A percentile compares a stretch with the other conserved stretches of the same genome.
phyloP scores from a whole-genome alignment of 2,888 invertebrate species.

The Cheilosia urbana region DNA sequence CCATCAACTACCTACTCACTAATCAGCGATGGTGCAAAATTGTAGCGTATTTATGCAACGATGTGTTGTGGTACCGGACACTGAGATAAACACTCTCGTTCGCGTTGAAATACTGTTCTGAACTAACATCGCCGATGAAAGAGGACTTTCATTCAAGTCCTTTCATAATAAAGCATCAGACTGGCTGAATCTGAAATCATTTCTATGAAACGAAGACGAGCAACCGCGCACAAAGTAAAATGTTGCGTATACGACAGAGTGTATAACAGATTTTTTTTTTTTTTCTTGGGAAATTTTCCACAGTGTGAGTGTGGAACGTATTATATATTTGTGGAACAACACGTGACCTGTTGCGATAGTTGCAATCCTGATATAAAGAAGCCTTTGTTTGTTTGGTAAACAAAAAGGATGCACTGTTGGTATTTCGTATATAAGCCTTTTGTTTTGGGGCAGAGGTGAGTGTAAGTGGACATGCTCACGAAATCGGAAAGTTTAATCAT shows the following conservation, averaged over 20 bases:
- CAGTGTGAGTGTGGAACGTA: conserved; percentile 52
- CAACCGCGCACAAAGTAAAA: conserved; percentile 26
- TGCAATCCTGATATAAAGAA: background rate
- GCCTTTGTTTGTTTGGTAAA: conserved; percentile 13
- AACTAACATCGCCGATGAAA: conserved; percentile 36
- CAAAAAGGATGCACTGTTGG: conserved; percentile 4
- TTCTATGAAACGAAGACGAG: conserved; percentile 42
- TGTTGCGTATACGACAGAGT: conserved; percentile 62
- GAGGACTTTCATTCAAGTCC: conserved; percentile 29
- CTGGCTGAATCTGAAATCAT: background rate
- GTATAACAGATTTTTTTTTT: conserved; percentile 55
- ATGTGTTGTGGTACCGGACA: background rate
- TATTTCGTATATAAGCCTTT: background rate
- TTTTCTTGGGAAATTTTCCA: conserved; percentile 23
- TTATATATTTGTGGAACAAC: conserved; percentile 68
- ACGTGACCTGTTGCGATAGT: conserved; percentile 46
- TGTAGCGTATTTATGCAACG: background rate
- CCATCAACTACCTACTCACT: background rate
- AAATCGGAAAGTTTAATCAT: conserved; percentile 42
- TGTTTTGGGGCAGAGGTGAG: background rate
- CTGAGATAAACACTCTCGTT: background rate
- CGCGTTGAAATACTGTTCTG: conserved; percentile 40
- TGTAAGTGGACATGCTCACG: conserved; percentile 29
- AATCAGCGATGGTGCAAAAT: background rate
- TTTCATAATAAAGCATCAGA: conserved; percentile 21